Evolutionary conservation across 2,797 vertebrate genomes (phyloP), one percentile per base, ranked within the genome.

Genomic region (Labroides dimidiatus): DNA sequence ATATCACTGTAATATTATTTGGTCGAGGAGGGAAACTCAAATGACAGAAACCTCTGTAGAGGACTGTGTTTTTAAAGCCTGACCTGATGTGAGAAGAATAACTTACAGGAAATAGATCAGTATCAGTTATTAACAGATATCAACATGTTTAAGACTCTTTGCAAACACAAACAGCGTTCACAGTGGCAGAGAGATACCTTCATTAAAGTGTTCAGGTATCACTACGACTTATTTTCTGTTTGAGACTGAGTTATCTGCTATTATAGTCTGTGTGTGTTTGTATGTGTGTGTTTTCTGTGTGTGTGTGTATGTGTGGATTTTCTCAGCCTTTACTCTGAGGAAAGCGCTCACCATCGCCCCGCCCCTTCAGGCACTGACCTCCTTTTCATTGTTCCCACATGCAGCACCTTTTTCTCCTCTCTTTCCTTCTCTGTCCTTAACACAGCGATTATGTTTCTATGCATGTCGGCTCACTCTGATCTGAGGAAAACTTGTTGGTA

Each of bases 361-460:
- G 58, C 77, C 82, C 84, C 84, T 90, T 75, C 60, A 83, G 86
- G 84, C 85, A 55, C 60, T 91, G 87, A 91, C 88, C 89, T 91
- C 82, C 78, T 90, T 93, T 88, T 81, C 77, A 84, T 79, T 84
- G 84, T 83, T 84, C 80, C 81, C 80, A 83, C 72, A 84, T 75
- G 82, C 89, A 76, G 71, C 74, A 86, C 76, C 72, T 90, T 88
- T 48, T 77, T 67, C 71, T 72, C 33, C 4, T 66, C 77, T 73
- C 60, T 48, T 37, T 70, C 45, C 47, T 58, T 75, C 51, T 60
- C 33, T 65, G 27, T 75, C 24, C 52, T n/a, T 54, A 33, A n/a
- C n/a, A 27, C 17, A 12, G 17, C 21, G 27, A 15, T 12, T 24
- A 17, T 42, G 45, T 53, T 24, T 33, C 21, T 52, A 41, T n/a